Conservation (phyloP, 2,888 invertebrate genomes). For the Temnothorax ravouxi region DNA sequence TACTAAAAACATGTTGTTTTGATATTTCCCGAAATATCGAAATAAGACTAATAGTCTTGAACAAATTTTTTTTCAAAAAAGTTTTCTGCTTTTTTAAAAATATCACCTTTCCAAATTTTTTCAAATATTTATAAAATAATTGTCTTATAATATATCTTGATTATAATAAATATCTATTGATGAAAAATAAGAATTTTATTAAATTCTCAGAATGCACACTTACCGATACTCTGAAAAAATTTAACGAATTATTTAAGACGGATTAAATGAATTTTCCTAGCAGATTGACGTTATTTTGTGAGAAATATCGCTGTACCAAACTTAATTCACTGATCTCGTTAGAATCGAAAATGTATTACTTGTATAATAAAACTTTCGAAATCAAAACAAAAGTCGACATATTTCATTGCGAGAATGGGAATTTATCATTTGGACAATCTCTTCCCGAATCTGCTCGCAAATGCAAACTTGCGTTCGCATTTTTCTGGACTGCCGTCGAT, state of each 20-base stretch:
- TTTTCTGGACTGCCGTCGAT: background rate
- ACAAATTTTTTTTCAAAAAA: background rate
- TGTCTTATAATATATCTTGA: background rate
- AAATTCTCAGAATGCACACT: background rate
- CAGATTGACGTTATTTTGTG: background rate
- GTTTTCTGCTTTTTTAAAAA: background rate
- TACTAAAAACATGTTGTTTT: background rate
- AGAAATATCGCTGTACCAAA: background rate
- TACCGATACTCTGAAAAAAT: background rate
- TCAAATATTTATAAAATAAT: background rate
- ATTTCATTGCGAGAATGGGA: background rate
- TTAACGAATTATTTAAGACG: background rate
- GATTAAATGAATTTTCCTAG: background rate
- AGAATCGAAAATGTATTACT: background rate
- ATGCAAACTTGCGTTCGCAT: background rate
- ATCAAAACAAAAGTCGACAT: background rate
- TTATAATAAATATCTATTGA: background rate
- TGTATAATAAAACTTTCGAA: background rate
- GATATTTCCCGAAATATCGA: background rate
- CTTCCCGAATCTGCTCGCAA: background rate
- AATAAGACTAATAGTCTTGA: background rate
- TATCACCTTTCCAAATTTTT: background rate
- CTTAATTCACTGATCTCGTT: background rate
- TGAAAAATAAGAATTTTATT: background rate
- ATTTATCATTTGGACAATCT: background rate